These are phyloP conservation scores for Stenoptilia bipunctidactyla DNA, from an alignment of 2,888 invertebrate species.

Conservation along the genomic window DNA sequence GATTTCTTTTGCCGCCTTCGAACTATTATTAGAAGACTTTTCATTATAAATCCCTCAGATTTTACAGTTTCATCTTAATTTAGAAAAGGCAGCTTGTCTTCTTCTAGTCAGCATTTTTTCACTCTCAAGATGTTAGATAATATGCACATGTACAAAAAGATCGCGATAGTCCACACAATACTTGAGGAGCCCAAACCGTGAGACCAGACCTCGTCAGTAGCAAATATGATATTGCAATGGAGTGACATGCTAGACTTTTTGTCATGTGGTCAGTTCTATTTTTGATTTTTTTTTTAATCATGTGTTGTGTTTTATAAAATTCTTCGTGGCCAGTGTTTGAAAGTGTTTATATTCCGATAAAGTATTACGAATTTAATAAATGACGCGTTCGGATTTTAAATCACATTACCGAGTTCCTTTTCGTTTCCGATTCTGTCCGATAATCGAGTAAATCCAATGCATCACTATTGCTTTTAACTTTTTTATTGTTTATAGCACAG, in stretches of 20 bases:
- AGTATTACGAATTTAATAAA: background rate
- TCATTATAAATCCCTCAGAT: no score
- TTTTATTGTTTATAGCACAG: constrained; percentile 29
- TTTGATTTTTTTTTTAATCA: constrained; percentile 16
- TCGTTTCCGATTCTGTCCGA: background rate
- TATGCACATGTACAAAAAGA: constrained; percentile 29
- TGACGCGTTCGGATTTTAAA: background rate
- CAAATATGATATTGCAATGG: constrained; percentile 61
- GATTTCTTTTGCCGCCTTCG: no score
- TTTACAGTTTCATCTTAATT: no score
- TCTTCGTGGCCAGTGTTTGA: constrained; percentile 8
- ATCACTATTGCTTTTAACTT: constrained; percentile 50
- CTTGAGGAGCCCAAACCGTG: constrained; percentile 31
- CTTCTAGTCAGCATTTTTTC: constrained; percentile 24
- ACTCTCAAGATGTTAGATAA: constrained; percentile 19
- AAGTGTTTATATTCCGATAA: constrained; percentile 10
- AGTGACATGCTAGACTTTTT: constrained; percentile 63
- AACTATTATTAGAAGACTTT: no score
- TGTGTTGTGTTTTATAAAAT: constrained; percentile 15
- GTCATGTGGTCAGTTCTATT: constrained; percentile 51
- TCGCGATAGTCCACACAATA: constrained; percentile 45
- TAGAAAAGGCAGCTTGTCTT: no score
- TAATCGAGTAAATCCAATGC: constrained; percentile 23
- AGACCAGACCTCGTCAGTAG: constrained; percentile 42
- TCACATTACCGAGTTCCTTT: constrained; percentile 1